These are phyloP conservation scores for Coregonus ussuriensis DNA, from an alignment of 2,797 vertebrate species.

Conservation along the genomic window DNA sequence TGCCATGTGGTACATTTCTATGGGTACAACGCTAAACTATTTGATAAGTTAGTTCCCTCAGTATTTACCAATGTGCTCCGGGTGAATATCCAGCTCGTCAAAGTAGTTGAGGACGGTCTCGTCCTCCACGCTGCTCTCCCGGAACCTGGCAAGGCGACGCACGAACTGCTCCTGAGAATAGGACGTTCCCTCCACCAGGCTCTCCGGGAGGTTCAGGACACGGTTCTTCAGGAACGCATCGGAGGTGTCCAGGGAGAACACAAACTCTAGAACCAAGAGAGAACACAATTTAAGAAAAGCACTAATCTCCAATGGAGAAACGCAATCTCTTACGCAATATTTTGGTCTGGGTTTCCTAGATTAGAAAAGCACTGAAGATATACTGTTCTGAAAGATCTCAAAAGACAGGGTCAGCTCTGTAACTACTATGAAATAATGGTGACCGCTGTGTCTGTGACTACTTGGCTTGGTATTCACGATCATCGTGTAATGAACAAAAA, in stretches of 20 bases:
- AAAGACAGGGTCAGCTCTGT: neutral
- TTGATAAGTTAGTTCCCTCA: slow-evolving; percentile 4
- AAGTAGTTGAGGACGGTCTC: slow-evolving; percentile 84
- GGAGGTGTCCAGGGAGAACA: slow-evolving; percentile 82
- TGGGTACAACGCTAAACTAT: neutral
- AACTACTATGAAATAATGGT: neutral
- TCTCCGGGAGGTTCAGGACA: slow-evolving; percentile 86
- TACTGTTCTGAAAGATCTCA: neutral
- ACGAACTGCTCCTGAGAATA: slow-evolving; percentile 81
- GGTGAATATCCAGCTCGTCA: slow-evolving; percentile 81
- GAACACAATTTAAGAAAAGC: neutral
- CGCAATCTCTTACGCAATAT: neutral
- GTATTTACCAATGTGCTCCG: slow-evolving; percentile 79
- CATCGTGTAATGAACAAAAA: neutral
- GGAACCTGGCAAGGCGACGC: slow-evolving; percentile 71
- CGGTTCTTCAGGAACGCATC: slow-evolving; percentile 86
- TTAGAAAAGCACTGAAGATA: neutral
- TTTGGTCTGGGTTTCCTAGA: neutral
- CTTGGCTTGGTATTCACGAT: neutral
- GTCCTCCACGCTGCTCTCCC: slow-evolving; percentile 75
- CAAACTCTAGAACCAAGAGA: slow-evolving; percentile 74
- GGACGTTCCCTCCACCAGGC: slow-evolving; percentile 73
- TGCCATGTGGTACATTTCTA: neutral
- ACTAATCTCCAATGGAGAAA: neutral
- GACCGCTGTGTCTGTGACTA: neutral